A percentile compares a stretch with the other conserved stretches of the same genome.
Conservation (phyloP, 2,797 vertebrate species). For the Hypotaenidia okinawae region DNA sequence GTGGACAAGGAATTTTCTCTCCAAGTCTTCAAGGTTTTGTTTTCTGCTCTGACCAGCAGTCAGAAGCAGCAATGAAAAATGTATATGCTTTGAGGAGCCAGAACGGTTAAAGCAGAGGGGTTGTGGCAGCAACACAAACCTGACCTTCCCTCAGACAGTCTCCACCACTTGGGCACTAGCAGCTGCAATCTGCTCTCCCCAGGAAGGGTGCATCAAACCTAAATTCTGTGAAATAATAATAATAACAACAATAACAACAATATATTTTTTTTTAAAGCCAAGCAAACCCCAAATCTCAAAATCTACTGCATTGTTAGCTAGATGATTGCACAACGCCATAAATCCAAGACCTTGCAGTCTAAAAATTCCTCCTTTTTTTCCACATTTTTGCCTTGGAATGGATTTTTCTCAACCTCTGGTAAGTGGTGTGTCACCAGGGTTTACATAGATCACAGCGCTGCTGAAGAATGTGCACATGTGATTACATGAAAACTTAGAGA, state of each 20-base stretch:
- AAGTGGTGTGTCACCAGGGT: neutral
- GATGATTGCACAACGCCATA: neutral
- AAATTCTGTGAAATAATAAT: neutral
- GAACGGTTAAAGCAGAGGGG: neutral
- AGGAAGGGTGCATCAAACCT: neutral
- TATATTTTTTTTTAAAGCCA: neutral
- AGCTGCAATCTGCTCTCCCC: neutral
- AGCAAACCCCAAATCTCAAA: neutral
- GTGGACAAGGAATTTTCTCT: neutral
- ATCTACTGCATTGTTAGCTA: neutral
- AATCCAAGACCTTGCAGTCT: neutral
- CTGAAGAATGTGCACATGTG: neutral
- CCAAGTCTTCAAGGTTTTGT: neutral
- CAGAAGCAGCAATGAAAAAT: neutral
- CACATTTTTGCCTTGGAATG: neutral
- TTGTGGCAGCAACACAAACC: neutral
- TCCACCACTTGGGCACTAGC: neutral
- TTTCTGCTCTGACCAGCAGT: no score
- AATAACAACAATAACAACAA: neutral
- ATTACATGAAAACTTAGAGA: neutral
- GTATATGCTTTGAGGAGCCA: neutral
- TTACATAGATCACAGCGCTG: neutral
- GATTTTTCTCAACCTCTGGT: neutral
- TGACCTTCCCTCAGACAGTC: neutral
- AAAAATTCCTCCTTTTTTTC: neutral